Percentiles rank a stretch among this genome's conserved stretches.
These are phyloP conservation scores for Platyrinchus mystaceus DNA, from an alignment of 2,797 vertebrate species.

Conservation along the genomic window DNA sequence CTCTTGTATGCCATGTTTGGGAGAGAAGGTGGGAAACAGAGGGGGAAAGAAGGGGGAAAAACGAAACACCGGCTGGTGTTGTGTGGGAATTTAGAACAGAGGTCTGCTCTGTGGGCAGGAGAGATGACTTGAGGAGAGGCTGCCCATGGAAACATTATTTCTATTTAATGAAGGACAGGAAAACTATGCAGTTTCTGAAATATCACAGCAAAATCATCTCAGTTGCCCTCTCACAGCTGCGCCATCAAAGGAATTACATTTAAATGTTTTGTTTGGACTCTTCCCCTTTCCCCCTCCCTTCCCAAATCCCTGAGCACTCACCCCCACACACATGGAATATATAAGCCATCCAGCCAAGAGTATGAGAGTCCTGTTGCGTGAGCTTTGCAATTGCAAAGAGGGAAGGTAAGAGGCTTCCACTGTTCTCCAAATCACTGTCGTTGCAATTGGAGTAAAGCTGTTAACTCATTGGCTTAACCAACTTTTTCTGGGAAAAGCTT, in stretches of 20 bases:
- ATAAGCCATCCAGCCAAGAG: background rate
- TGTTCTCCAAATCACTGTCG: background rate
- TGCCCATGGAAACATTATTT: background rate
- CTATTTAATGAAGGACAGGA: background rate
- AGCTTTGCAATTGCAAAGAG: background rate
- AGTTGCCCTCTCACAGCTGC: constrained; percentile 25
- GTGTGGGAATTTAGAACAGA: background rate
- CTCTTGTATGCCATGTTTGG: background rate
- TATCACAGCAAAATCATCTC: background rate
- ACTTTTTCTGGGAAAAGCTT: background rate
- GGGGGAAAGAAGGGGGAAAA: background rate
- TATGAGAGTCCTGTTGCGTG: background rate
- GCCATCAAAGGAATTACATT: constrained; percentile 5
- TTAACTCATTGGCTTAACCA: background rate
- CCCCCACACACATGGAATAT: background rate
- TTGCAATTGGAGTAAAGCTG: background rate
- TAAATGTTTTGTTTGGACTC: constrained; percentile 33
- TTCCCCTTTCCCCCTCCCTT: background rate
- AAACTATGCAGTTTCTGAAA: background rate
- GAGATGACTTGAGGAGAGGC: background rate
- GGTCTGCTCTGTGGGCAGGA: background rate
- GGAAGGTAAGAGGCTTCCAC: background rate
- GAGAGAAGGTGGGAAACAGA: background rate
- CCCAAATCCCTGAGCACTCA: background rate
- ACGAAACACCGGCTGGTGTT: background rate